Evolutionary conservation across 2,888 invertebrate genomes (phyloP).

Genomic region (Harmothoe impar): DNA sequence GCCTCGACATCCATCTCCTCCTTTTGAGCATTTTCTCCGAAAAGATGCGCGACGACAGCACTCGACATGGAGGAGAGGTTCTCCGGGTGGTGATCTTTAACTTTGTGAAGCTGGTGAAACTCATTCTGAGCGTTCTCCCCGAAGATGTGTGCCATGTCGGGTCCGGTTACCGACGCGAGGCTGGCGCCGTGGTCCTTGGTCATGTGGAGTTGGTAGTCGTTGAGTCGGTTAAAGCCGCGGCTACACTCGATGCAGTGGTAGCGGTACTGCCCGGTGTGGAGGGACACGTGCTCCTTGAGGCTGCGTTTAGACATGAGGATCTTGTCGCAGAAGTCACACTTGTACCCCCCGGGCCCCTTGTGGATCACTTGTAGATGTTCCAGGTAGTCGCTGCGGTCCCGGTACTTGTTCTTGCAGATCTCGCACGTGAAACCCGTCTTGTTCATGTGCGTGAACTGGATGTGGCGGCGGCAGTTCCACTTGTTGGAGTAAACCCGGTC

Average conservation of each 20-base stretch:
- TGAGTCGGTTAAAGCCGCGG: conserved; percentile 54
- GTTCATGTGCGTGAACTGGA: conserved; percentile 57
- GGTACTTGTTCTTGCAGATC: conserved; percentile 56
- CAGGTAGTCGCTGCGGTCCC: conserved; percentile 52
- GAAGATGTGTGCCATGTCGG: conserved; percentile 37
- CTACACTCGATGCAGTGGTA: conserved; percentile 57
- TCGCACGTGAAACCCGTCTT: conserved; percentile 56
- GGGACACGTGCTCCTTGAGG: conserved; percentile 43
- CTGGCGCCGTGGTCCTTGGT: conserved; percentile 53
- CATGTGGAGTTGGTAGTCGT: conserved; percentile 56
- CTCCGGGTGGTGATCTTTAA: neutral
- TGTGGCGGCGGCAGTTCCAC: conserved; percentile 61
- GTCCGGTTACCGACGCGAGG: neutral
- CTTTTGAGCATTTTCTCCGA: neutral
- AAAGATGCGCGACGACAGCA: neutral
- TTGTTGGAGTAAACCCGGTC: conserved; percentile 57
- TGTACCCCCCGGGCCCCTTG: conserved; percentile 55
- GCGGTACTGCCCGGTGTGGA: conserved; percentile 57
- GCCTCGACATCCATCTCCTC: neutral
- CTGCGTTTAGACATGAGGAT: conserved; percentile 62
- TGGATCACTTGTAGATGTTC: conserved; percentile 36
- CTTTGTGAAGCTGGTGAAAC: too few species aligned
- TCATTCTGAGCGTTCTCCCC: conserved; percentile 12
- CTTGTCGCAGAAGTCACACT: conserved; percentile 60
- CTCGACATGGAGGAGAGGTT: neutral